Percentiles rank a stretch among this genome's conserved stretches.
These are phyloP conservation scores for Bradypodion pumilum DNA, from an alignment of 2,797 vertebrate species.

Conservation along the genomic window DNA sequence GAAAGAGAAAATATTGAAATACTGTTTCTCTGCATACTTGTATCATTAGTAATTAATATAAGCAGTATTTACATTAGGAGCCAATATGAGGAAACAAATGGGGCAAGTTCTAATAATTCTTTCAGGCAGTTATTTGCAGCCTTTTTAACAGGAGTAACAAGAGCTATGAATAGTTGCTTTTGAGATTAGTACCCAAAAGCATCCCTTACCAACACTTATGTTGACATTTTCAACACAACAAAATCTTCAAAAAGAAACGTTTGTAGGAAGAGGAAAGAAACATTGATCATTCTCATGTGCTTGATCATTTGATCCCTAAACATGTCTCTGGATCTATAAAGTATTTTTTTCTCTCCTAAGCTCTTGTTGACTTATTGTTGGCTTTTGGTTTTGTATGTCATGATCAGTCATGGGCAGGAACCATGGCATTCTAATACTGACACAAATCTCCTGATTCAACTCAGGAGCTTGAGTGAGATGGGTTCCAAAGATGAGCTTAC, in stretches of 20 bases:
- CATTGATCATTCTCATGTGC: conserved; percentile 9
- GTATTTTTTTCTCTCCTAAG: not conserved
- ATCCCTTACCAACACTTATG: not conserved
- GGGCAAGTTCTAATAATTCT: not conserved
- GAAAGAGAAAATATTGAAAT: not conserved
- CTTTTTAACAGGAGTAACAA: conserved; percentile 7
- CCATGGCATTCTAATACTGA: not conserved
- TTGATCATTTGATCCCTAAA: conserved; percentile 24
- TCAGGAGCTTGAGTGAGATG: not conserved
- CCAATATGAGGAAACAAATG: not conserved
- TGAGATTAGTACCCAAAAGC: not conserved
- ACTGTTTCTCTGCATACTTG: conserved; percentile 6
- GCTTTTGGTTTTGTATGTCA: conserved; percentile 1
- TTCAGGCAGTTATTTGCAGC: not conserved
- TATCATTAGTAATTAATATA: not conserved
- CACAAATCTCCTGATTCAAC: not conserved
- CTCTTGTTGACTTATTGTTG: not conserved
- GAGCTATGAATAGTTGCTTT: not conserved
- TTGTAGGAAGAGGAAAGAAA: not conserved
- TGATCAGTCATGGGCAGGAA: not conserved
- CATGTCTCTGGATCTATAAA: not conserved
- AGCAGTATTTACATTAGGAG: not conserved
- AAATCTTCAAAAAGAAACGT: conserved; percentile 11
- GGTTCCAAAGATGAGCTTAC: not conserved
- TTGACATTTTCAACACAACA: conserved; percentile 11